A percentile compares a stretch with the other conserved stretches of the same genome.
These are phyloP conservation scores for Apamea monoglypha DNA, from an alignment of 2,888 invertebrate species.

Conservation along the genomic window DNA sequence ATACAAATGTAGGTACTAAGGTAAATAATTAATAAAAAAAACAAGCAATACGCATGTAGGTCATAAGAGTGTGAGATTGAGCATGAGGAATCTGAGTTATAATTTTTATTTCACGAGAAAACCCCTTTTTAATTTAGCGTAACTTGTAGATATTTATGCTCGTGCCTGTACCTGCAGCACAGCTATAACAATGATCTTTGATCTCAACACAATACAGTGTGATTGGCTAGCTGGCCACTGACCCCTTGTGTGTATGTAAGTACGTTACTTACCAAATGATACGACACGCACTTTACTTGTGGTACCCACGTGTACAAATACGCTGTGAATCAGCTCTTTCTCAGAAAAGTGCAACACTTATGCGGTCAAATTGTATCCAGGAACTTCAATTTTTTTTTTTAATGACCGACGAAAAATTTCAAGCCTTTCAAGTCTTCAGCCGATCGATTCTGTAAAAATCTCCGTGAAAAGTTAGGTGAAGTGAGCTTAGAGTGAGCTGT, in stretches of 20 bases:
- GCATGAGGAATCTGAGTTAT: background rate
- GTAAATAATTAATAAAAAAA: background rate
- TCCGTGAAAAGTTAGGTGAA: no score
- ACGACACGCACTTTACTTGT: background rate
- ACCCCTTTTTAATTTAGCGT: background rate
- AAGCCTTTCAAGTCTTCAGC: no score
- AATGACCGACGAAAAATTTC: no score
- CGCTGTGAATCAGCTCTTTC: background rate
- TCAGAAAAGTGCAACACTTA: background rate
- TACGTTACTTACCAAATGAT: background rate
- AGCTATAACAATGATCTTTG: slow-evolving; percentile 35
- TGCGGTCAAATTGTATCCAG: no score
- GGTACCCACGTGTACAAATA: background rate
- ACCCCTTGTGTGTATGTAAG: background rate
- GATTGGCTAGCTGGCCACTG: slow-evolving; percentile 22
- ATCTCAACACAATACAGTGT: slow-evolving; percentile 41
- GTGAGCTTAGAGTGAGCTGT: no score
- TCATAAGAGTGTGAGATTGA: background rate
- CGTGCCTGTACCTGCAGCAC: background rate
- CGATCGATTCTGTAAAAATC: no score
- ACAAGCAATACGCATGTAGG: background rate
- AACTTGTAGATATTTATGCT: background rate
- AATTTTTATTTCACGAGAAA: background rate
- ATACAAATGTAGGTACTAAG: background rate
- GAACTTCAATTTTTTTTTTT: no score